phyloP scores from a whole-genome alignment of 2,113 vertebrate genomes.

The Pelmatolapia mariae region DNA sequence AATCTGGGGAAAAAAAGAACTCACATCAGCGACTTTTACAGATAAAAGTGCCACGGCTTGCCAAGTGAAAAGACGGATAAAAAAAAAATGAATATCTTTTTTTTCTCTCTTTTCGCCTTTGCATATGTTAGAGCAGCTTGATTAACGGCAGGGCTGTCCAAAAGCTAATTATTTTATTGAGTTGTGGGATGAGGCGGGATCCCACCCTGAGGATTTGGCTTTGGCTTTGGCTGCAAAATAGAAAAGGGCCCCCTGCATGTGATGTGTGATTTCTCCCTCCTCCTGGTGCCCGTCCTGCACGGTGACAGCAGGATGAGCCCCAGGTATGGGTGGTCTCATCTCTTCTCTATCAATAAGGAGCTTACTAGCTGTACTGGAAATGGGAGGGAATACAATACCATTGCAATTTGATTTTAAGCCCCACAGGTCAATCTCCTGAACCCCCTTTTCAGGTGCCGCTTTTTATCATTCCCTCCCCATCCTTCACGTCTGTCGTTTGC shows the following conservation, averaged over 20 bases:
- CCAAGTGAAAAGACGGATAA: slow-evolving; percentile 62
- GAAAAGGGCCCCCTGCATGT: slow-evolving; percentile 46
- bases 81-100: slow-evolving; percentile 52
- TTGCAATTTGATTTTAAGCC: slow-evolving; percentile 76
- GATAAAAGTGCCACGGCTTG: slow-evolving; percentile 65
- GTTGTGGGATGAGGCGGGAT: slow-evolving; percentile 68
- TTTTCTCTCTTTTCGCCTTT: slow-evolving; percentile 42
- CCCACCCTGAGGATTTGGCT: slow-evolving; percentile 73
- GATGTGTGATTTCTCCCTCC: slow-evolving; percentile 62
- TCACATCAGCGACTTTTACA: slow-evolving; percentile 72
- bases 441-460: slow-evolving; percentile 44
- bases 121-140: slow-evolving; percentile 73
- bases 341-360: slow-evolving; percentile 77
- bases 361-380: slow-evolving; percentile 72
- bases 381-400: slow-evolving; percentile 74
- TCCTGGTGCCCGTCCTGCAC: slow-evolving; percentile 42
- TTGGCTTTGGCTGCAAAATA: slow-evolving; percentile 66
- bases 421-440: slow-evolving; percentile 75
- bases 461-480: slow-evolving; percentile 44
- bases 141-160: slow-evolving; percentile 70
- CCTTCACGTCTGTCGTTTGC: slow-evolving; percentile 14
- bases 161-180: slow-evolving; percentile 82
- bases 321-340: slow-evolving; percentile 79
- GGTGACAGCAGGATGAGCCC: slow-evolving; percentile 68
- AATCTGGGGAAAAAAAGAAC: slow-evolving; percentile 50